Conservation (phyloP, 2,113 vertebrate species). For the Thryonomys swinderianus region DNA sequence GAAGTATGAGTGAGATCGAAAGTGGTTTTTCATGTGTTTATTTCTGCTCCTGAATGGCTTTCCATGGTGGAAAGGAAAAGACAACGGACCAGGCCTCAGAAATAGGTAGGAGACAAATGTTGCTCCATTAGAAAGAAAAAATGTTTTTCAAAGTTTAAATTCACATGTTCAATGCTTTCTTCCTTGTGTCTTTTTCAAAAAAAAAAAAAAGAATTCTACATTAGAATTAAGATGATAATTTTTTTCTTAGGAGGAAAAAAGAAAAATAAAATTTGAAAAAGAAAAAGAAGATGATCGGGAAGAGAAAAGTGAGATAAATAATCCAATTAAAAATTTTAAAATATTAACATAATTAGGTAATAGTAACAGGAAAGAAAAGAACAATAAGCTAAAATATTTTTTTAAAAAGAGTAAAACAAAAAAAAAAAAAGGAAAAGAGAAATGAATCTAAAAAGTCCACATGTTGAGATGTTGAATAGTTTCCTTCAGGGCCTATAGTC, state of each 20-base stretch:
- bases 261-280: no score
- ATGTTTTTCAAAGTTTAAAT: background rate
- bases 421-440: background rate
- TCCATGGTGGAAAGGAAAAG: background rate
- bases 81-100: background rate
- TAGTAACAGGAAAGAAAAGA: background rate
- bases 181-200: background rate
- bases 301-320: background rate
- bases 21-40: background rate
- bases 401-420: background rate
- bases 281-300: background rate
- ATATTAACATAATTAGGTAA: background rate
- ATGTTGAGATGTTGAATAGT: no score
- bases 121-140: background rate
- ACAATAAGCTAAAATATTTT: background rate
- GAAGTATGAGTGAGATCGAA: background rate
- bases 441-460: background rate
- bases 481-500: no score
- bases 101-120: background rate
- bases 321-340: background rate
- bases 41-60: background rate
- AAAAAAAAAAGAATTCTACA: no score
- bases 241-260: background rate
- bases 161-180: background rate
- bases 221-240: background rate